Evolutionary conservation across 53 echinoderm and acorn worm species (phyloP), one percentile per base, ranked within the genome.

Genomic region (Paracentrotus lividus): DNA sequence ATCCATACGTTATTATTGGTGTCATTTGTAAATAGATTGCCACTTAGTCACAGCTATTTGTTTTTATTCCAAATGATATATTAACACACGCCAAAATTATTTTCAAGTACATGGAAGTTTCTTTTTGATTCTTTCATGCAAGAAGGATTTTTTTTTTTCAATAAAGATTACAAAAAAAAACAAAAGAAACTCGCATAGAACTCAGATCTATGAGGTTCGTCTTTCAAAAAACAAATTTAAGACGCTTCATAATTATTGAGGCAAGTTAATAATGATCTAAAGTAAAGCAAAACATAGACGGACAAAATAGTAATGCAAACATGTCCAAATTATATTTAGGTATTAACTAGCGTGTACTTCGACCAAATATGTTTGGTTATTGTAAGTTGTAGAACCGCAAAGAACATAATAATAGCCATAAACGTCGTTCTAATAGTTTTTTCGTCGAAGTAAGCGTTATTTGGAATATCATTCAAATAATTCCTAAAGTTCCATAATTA

Each of bases 171-270:
- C 49, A 49, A 7, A 0, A 27, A 66, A 66, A 66, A 32, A 33
- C 29, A 66, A 66, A 66, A 23, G 31, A 31, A 0, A 5, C 12
- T 66, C 32, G 66, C 10, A 10, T 66, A 9, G 10, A 66, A 66
- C 31, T 31, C 66, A 66, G 66, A 32, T 66, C n/a, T 7, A 60
- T 60, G 5, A 23, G 1, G 0, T 60, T 4, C 42, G 47, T 81
- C 81, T n/a, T n/a, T n/a, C n/a, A n/a, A n/a, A n/a, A 81, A 81
- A 47, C 44, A n/a, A 81, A n/a, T 45, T 81, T 10, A 6, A 47
- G 81, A 45, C n/a, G 81, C 47, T 47, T 81, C 81, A 81, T 81
- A n/a, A n/a, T n/a, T n/a, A 45, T 47, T 81, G 81, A 81, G 45
- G 81, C 47, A 23, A n/a, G 2, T 47, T 78, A 24, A 77, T 77